These are phyloP conservation scores for Acanthopagrus latus DNA, from an alignment of 2,797 vertebrate genomes.

Conservation along the genomic window DNA sequence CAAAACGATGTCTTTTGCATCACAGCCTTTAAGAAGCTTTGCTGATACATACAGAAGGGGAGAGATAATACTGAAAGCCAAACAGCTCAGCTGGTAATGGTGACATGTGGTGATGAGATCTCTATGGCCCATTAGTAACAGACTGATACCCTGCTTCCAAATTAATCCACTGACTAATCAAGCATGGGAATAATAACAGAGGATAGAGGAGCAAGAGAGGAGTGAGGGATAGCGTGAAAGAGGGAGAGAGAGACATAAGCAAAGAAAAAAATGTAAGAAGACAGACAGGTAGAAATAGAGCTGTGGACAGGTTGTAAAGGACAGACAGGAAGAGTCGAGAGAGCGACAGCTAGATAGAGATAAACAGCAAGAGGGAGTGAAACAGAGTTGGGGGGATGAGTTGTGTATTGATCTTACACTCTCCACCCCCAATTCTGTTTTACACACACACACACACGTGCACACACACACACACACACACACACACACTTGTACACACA, in stretches of 20 bases:
- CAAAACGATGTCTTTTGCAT: conserved; percentile 45
- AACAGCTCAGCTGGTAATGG: conserved; percentile 80
- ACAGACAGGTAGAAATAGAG: conserved; percentile 71
- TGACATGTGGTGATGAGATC: conserved; percentile 83
- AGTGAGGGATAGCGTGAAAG: conserved; percentile 53
- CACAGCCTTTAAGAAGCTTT: conserved; percentile 45
- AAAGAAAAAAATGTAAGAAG: conserved; percentile 42
- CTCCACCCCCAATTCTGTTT: conserved; percentile 66
- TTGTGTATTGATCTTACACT: conserved; percentile 76
- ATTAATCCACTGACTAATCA: conserved; percentile 87
- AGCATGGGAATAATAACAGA: conserved; percentile 83
- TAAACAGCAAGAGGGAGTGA: conserved; percentile 65
- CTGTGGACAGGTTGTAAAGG: conserved; percentile 65
- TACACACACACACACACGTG: conserved; percentile 44
- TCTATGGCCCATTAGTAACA: conserved; percentile 85
- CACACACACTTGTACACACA: conserved; percentile 28
- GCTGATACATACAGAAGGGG: conserved; percentile 46
- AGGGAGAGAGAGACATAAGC: conserved; percentile 40
- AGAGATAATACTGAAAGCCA: conserved; percentile 75
- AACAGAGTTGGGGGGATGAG: conserved; percentile 70
- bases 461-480: conserved; percentile 38
- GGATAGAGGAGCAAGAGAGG: conserved; percentile 61
- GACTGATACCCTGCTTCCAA: conserved; percentile 84
- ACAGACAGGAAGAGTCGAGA: conserved; percentile 66
- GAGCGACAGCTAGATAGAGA: conserved; percentile 72